Percentiles rank a stretch among this genome's conserved stretches.
Evolutionary conservation across 2,888 invertebrate genomes (phyloP).

Genomic region (Dynastes hyllus): DNA sequence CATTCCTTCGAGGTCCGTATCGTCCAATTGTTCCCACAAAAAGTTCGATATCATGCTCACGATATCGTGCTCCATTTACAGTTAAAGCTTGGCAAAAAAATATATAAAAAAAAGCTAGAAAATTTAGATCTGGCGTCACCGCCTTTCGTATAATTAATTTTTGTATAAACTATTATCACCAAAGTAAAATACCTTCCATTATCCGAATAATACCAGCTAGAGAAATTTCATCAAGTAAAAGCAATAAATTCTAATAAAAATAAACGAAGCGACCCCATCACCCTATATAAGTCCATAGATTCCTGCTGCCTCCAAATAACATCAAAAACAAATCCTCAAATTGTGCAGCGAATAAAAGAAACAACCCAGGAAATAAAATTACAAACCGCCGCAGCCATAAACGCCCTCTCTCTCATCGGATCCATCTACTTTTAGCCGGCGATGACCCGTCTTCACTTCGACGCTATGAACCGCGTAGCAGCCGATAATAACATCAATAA

Average conservation of each 20-base stretch:
- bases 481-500: conserved; percentile 18
- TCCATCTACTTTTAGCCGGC: neutral
- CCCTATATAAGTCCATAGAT: neutral
- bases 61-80: too few species aligned
- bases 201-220: too few species aligned
- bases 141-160: too few species aligned
- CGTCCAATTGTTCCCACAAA: too few species aligned
- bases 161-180: too few species aligned
- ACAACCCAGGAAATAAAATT: conserved; percentile 25
- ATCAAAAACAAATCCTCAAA: conserved; percentile 39
- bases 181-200: too few species aligned
- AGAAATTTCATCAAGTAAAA: neutral
- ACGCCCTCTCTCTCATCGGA: neutral
- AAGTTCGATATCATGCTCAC: too few species aligned
- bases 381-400: conserved; percentile 1
- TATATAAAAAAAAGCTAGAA: too few species aligned
- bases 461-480: neutral
- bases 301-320: neutral
- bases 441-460: neutral
- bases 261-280: conserved; percentile 7
- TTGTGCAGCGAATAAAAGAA: conserved; percentile 30
- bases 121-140: too few species aligned
- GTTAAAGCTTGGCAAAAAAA: too few species aligned
- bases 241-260: conserved; percentile 36
- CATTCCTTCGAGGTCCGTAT: too few species aligned